Base-by-base conservation (phyloP, 2,113 vertebrate species). In the Trochalopteron elliotii region DNA sequence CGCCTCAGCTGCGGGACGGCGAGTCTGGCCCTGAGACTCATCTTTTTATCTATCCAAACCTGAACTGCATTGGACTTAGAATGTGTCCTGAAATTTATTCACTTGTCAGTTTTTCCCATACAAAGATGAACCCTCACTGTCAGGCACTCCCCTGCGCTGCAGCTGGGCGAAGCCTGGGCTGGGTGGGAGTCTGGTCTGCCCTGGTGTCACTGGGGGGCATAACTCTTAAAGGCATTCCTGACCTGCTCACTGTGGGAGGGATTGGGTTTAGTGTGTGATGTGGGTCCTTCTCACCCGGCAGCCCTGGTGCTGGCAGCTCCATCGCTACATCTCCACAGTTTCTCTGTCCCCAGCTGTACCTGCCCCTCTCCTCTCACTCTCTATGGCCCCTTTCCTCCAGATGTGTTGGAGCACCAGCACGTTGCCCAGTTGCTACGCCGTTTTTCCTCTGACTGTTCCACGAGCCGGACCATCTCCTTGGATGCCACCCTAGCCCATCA, bases 401-500 rank as follows among this genome's bases (percentile, higher is more conserved):
- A 99, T 98, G 98, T 97, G 89, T 94, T 99, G 98, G 99, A 99
- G 98, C 98, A 99, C 98, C 98, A 98, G 96, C 98, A 98, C 86
- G 98, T 99, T 98, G 98, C 98, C 98, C 98, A 98, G 98, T 98
- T 99, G 98, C 98, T 99, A 97, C 98, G 98, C 96, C 96, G 98
- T 97, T 99, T 99, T 98, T 99, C 99, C 98, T 98, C 97, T 89
- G 99, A 99, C 97, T 98, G 96, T 98, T 98, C 98, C 96, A 92
- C 98, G 87, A 97, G 98, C 98, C 96, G 96, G 97, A 98, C 98
- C 93, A 96, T 99, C 97, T 98, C 97, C 97, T 97, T 99, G 98
- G 99, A 99, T 97, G 98, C 98, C 95, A 97, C 98, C 78, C 98
- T 99, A 98, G 98, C 98, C 98, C 99, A 99, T 97, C 99, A 99